These are phyloP conservation scores for Pammene aurita DNA, from an alignment of 2,888 invertebrate genomes.

Conservation along the genomic window DNA sequence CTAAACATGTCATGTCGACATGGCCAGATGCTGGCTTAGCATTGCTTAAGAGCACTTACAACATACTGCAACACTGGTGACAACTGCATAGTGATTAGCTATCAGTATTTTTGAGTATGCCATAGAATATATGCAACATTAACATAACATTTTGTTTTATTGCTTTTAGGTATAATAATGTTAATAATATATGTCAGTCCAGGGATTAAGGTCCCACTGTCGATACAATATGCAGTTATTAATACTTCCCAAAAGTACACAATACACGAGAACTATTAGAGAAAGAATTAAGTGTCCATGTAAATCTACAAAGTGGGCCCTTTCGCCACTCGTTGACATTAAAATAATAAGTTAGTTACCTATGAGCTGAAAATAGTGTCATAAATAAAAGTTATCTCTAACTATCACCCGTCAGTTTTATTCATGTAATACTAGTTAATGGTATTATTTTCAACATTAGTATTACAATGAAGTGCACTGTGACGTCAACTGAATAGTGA, in stretches of 20 bases:
- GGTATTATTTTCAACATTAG: neutral
- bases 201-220: no score
- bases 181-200: no score
- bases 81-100: constrained; percentile 7
- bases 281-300: no score
- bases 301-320: no score
- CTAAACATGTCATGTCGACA: constrained; percentile 34
- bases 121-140: no score
- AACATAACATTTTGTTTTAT: no score
- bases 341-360: neutral
- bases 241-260: no score
- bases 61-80: constrained; percentile 24
- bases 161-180: no score
- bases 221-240: no score
- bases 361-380: constrained; percentile 13
- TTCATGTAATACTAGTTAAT: neutral
- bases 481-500: constrained; percentile 26
- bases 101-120: neutral
- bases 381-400: neutral
- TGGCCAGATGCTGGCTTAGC: constrained; percentile 5
- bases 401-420: no score
- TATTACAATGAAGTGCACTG: constrained; percentile 7
- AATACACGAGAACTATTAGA: no score
- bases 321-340: neutral
- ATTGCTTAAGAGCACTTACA: constrained; percentile 36